A percentile compares a stretch with the other conserved stretches of the same genome.
Conservation (phyloP, 2,113 vertebrate species). For the Tragelaphus scriptus region DNA sequence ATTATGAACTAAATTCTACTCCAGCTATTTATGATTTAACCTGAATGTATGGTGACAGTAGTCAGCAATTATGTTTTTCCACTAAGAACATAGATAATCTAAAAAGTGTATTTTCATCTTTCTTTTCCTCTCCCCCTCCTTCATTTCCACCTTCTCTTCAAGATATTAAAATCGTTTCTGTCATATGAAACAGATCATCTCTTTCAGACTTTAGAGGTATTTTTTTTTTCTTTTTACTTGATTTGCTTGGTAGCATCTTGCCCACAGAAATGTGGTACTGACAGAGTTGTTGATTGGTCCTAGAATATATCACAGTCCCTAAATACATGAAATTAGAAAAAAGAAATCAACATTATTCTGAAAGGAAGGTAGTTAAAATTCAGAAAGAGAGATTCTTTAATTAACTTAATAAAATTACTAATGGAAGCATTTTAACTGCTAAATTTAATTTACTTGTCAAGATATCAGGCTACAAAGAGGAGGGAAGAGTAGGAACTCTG, state of each 20-base stretch:
- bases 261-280: background rate
- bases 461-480: constrained; percentile 89
- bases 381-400: constrained; percentile 91
- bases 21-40: background rate
- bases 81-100: background rate
- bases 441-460: constrained; percentile 99
- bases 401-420: constrained; percentile 98
- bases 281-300: constrained; percentile 63
- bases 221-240: background rate
- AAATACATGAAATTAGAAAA: constrained; percentile 72
- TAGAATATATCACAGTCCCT: constrained; percentile 61
- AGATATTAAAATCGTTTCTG: background rate
- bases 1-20: background rate
- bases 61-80: background rate
- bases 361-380: constrained; percentile 87
- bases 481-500: constrained; percentile 83
- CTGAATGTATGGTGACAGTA: background rate
- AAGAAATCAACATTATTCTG: constrained; percentile 78
- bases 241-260: background rate
- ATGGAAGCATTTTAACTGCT: constrained; percentile 95
- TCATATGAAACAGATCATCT: background rate
- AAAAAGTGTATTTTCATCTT: background rate
- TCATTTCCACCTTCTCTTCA: background rate
- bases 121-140: background rate
- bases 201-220: background rate